These are phyloP conservation scores for Temnothorax ravouxi DNA, from an alignment of 2,888 invertebrate species.

Conservation along the genomic window DNA sequence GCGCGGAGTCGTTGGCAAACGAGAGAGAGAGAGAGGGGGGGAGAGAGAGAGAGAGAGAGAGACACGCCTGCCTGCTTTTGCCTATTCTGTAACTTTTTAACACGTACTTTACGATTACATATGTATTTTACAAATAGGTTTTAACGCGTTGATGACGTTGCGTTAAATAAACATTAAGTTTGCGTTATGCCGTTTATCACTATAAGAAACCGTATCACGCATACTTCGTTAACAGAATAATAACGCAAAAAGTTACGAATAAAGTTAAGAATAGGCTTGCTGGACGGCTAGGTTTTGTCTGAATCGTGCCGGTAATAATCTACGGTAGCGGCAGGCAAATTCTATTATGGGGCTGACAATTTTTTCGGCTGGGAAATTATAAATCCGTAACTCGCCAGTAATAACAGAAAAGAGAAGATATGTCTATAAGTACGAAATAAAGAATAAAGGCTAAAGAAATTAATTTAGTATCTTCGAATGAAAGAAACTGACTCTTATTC, in stretches of 20 bases:
- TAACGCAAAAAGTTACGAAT: no score
- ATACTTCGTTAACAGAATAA: no score
- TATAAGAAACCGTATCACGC: no score
- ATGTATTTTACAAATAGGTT: no score
- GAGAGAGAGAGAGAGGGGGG: not conserved
- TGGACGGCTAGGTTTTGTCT: not conserved
- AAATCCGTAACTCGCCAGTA: not conserved
- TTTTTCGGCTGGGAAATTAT: not conserved
- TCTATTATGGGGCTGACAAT: not conserved
- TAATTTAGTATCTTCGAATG: not conserved
- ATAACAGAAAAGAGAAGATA: not conserved
- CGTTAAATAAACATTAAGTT: no score
- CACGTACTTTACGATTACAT: no score
- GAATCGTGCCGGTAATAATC: slow-evolving; percentile 27
- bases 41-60: no score
- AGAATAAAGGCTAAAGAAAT: not conserved
- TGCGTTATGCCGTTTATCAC: no score
- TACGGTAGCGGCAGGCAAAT: not conserved
- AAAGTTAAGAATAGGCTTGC: no score
- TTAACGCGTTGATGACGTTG: no score
- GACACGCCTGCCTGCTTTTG: not conserved
- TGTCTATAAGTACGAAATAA: slow-evolving; percentile 7
- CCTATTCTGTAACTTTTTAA: no score
- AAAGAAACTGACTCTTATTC: not conserved
- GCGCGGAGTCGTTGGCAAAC: not conserved